phyloP scores from a whole-genome alignment of 2,113 vertebrate genomes.

The Actenoides hombroni region DNA sequence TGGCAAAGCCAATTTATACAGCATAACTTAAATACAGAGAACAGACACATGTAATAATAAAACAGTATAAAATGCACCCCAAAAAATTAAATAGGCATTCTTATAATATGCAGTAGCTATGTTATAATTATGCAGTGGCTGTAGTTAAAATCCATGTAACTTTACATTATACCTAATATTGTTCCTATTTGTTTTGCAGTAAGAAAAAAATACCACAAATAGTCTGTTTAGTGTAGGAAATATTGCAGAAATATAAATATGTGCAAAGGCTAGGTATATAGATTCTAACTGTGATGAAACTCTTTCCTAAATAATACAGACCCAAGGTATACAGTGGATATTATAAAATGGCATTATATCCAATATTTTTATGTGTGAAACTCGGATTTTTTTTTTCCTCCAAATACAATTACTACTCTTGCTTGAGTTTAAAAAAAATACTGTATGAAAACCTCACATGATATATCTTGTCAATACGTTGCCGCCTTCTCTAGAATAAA shows the following conservation, averaged over 20 bases:
- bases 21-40: background rate
- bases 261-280: background rate
- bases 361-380: background rate
- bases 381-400: background rate
- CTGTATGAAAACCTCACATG: background rate
- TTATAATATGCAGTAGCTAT: background rate
- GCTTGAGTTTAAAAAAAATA: background rate
- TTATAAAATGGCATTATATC: background rate
- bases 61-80: background rate
- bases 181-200: background rate
- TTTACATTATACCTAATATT: background rate
- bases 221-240: conserved; percentile 16
- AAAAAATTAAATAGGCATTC: background rate
- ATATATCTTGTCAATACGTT: accelerated
- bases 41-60: background rate
- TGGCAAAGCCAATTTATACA: background rate
- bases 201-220: background rate
- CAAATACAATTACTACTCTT: background rate
- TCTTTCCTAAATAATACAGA: background rate
- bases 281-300: background rate
- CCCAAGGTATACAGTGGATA: background rate
- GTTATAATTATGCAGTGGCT: background rate
- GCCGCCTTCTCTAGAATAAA: background rate
- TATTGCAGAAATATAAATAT: background rate
- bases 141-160: background rate